Evolutionary conservation across 2,113 vertebrate genomes (phyloP), one percentile per base, ranked within the genome.

Genomic region (Halichoeres trimaculatus): DNA sequence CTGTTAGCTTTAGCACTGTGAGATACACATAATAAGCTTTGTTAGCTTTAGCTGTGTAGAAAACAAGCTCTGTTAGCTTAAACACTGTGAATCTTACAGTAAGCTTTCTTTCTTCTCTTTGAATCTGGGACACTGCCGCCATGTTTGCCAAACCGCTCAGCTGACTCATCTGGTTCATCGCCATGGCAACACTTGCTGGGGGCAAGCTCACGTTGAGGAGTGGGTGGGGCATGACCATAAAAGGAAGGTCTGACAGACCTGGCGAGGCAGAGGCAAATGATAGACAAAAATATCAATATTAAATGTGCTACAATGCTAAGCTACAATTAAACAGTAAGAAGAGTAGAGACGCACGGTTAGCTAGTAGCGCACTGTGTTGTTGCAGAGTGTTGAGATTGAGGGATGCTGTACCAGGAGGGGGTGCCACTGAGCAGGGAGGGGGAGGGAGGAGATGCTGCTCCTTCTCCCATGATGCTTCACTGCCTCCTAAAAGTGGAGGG

Each of bases 141-240:
- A 97, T 96, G 90, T 97, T 97, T 56, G 96, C 95, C 51, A 96
- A 95, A 54, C 95, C 93, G 80, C 96, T 96, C 80, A 98, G 95
- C 90, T 98, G 97, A 92, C 94, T 98, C 96, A 97, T 97, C 92
- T 97, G 97, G 89, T 95, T 97, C 95, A 98, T 96, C 65, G 96
- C 96, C 96, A 98, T 96, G 74, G 96, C 95, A 55, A 98, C 96
- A 20, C 95, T 96, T 81, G 95, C 95, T 5, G 96, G 95, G 85
- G 97, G 97, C 89, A 98, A 95, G 92, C 96, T 95, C 90, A 98
- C 95, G 3, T 96, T 96, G 76, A 98, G 95, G 78, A 98, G 93
- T 69, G 95, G 95, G 89, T 98, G 97, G 56, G 97, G 95, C 96
- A 97, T 96, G 93, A 98, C 96, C 96, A 98, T 96, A 65, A 98